These are phyloP conservation scores for Hypotaenidia okinawae DNA, from an alignment of 2,797 vertebrate species.

Conservation along the genomic window DNA sequence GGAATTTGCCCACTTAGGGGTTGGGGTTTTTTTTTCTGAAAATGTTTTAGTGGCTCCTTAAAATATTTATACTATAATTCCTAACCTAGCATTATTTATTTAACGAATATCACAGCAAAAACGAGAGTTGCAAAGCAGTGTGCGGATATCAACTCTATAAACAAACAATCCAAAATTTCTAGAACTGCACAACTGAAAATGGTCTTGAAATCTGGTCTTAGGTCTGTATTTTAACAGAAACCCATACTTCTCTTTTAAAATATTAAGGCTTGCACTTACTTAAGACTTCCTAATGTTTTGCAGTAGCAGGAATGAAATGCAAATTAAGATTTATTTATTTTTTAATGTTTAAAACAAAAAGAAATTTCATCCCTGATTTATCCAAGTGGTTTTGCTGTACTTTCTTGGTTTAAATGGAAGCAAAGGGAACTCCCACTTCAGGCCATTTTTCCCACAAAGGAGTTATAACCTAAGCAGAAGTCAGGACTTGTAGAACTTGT, in stretches of 20 bases:
- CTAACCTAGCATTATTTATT: slow-evolving; percentile 59
- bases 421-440: background rate
- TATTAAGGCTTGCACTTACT: background rate
- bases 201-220: background rate
- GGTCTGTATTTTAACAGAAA: background rate
- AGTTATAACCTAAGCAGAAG: background rate
- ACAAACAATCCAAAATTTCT: background rate
- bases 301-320: background rate
- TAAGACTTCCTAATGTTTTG: background rate
- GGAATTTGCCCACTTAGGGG: slow-evolving; percentile 19
- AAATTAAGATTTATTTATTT: background rate
- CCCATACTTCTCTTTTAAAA: background rate
- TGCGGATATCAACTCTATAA: background rate
- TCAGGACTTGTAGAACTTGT: background rate
- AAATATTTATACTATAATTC: slow-evolving; percentile 45
- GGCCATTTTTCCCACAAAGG: background rate
- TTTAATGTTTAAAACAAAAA: background rate
- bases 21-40: background rate
- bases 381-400: background rate
- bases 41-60: slow-evolving; percentile 17
- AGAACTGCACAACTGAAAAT: background rate
- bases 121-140: background rate
- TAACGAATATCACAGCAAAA: slow-evolving; percentile 35
- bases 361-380: background rate
- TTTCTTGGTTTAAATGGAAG: background rate